Percentiles rank a stretch among this genome's conserved stretches.
Conservation (phyloP, 1,140 invertebrate species). For the Eumaeus atala region DNA sequence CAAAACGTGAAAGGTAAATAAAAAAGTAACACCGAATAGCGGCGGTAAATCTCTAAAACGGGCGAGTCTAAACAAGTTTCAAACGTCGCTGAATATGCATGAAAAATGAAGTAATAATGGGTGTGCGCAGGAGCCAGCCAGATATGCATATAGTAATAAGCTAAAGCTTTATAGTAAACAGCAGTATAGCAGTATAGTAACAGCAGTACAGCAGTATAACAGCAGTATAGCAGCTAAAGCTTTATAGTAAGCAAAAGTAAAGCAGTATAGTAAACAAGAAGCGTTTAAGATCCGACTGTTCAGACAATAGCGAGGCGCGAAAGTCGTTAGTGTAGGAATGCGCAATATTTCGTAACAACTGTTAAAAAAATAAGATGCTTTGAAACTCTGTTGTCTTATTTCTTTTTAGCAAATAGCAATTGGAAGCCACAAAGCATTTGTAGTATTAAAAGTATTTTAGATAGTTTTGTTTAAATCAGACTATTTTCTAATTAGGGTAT, state of each 20-base stretch:
- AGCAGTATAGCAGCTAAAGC: no score
- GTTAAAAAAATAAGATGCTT: neutral
- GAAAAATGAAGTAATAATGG: neutral
- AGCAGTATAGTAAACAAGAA: no score
- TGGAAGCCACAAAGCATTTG: neutral
- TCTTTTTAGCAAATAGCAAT: neutral
- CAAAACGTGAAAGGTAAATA: no score
- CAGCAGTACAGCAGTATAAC: no score
- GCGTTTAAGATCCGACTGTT: neutral
- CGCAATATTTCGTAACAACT: neutral
- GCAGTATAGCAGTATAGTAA: neutral
- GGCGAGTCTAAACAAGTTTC: neutral
- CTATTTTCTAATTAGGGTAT: constrained; percentile 12
- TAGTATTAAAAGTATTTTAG: constrained; percentile 13
- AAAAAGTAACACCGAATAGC: constrained; percentile 1
- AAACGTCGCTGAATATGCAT: neutral
- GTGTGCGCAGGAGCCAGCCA: neutral
- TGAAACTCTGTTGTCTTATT: neutral
- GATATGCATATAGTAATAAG: neutral
- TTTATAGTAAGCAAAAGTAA: neutral
- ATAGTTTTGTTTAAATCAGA: constrained; percentile 23
- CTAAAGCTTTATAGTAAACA: constrained; percentile 6
- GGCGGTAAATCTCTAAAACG: neutral
- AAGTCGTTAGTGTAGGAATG: neutral
- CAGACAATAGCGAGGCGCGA: neutral